These are phyloP conservation scores for Phasia obesa DNA, from an alignment of 2,888 invertebrate genomes.

Conservation along the genomic window DNA sequence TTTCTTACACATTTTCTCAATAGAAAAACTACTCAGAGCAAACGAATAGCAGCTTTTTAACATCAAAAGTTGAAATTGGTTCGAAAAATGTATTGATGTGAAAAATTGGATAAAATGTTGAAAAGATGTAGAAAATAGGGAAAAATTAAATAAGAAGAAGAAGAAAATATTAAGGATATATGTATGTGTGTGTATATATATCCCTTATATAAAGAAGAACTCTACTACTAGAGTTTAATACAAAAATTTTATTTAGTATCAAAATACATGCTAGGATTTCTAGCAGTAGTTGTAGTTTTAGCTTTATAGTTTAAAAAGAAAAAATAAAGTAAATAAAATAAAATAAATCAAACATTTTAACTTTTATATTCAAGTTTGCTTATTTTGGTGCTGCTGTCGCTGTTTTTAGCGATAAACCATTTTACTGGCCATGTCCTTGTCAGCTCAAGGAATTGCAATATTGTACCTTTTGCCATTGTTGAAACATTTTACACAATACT, in stretches of 20 bases:
- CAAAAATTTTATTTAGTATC: background rate
- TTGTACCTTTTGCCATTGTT: conserved; percentile 32
- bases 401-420: conserved; percentile 66
- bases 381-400: conserved; percentile 32
- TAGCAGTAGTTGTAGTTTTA: background rate
- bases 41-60: conserved; percentile 47
- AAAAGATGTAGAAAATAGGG: conserved; percentile 27
- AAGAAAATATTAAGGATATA: background rate
- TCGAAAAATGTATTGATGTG: conserved; percentile 61
- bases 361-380: conserved; percentile 24
- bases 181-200: background rate
- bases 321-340: conserved; percentile 15
- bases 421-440: conserved; percentile 68
- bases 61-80: conserved; percentile 49
- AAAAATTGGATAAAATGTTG: conserved; percentile 64
- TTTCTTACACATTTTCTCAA: conserved; percentile 55
- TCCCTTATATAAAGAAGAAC: conserved; percentile 18
- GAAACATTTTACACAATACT: conserved; percentile 41
- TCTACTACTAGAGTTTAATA: conserved; percentile 44
- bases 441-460: conserved; percentile 62
- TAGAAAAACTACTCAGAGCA: conserved; percentile 36
- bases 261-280: no score
- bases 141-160: conserved; percentile 2
- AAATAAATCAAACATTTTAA: conserved; percentile 52
- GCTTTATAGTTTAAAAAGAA: conserved; percentile 6